These are phyloP conservation scores for Lasioglossum leucozonium DNA, from an alignment of 2,888 invertebrate species.

Conservation along the genomic window DNA sequence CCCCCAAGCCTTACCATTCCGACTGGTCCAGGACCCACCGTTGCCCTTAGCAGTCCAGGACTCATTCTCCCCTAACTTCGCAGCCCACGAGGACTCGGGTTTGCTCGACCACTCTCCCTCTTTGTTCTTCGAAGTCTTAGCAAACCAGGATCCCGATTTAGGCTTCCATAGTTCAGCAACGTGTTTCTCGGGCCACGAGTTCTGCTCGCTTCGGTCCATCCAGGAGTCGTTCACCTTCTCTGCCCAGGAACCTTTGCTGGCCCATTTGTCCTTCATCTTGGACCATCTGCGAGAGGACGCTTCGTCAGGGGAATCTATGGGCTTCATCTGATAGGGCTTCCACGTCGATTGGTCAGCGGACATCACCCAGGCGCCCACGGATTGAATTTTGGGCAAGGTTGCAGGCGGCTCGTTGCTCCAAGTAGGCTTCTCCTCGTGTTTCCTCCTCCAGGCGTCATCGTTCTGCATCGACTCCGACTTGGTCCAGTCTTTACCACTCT, in stretches of 20 bases:
- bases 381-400: constrained; percentile 71
- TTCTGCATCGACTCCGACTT: constrained; percentile 30
- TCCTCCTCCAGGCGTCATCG: constrained; percentile 55
- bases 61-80: constrained; percentile 32
- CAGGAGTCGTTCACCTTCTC: constrained; percentile 43
- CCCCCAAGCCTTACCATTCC: constrained; percentile 49
- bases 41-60: constrained; percentile 27
- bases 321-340: constrained; percentile 73
- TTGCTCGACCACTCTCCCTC: constrained; percentile 46
- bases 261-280: constrained; percentile 40
- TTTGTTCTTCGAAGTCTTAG: constrained; percentile 51
- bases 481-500: constrained; percentile 42
- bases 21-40: constrained; percentile 30
- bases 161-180: constrained; percentile 38
- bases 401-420: constrained; percentile 40
- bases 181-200: constrained; percentile 22
- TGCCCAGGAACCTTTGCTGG: constrained; percentile 34
- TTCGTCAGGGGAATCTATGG: constrained; percentile 47
- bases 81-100: constrained; percentile 28
- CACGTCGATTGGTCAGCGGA: constrained; percentile 75
- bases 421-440: constrained; percentile 30
- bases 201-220: constrained; percentile 20
- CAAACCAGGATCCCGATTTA: constrained; percentile 37
- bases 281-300: constrained; percentile 56
- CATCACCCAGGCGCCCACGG: constrained; percentile 74